Conservation (phyloP, 2,797 vertebrate genomes). For the Limosa lapponica region DNA sequence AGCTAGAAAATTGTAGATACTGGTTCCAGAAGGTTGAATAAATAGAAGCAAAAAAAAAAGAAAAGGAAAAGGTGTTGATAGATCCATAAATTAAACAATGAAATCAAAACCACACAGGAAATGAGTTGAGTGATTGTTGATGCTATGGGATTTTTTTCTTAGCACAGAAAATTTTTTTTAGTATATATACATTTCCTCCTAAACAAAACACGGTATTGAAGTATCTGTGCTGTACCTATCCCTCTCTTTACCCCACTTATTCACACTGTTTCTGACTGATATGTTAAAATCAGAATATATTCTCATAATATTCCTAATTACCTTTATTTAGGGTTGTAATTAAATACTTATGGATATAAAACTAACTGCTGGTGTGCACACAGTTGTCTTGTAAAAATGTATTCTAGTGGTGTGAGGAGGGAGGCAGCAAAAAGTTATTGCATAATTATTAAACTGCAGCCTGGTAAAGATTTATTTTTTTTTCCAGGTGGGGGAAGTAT, state of each 20-base stretch:
- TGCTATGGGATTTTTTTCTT: not conserved
- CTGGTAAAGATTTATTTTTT: not conserved
- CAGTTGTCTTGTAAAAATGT: not conserved
- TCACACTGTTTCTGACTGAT: not conserved
- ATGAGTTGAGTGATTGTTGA: not conserved
- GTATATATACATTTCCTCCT: not conserved
- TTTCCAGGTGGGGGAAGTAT: not conserved
- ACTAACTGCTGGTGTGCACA: not conserved
- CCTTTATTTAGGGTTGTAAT: not conserved
- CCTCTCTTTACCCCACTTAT: not conserved
- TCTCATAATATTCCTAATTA: not conserved
- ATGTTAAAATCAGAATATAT: not conserved
- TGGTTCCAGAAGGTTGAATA: not conserved
- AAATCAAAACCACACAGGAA: not conserved
- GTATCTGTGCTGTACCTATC: not conserved
- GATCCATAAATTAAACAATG: not conserved
- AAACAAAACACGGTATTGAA: not conserved
- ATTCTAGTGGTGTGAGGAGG: not conserved
- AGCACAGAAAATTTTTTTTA: not conserved
- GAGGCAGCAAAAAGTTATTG: not conserved
- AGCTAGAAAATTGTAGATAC: not conserved
- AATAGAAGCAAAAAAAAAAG: not conserved
- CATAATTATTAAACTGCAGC: not conserved
- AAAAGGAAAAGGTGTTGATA: not conserved
- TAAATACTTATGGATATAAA: not conserved